Evolutionary conservation across 1,140 invertebrate species (phyloP).

Genomic region (Drosophila ogumai): DNA sequence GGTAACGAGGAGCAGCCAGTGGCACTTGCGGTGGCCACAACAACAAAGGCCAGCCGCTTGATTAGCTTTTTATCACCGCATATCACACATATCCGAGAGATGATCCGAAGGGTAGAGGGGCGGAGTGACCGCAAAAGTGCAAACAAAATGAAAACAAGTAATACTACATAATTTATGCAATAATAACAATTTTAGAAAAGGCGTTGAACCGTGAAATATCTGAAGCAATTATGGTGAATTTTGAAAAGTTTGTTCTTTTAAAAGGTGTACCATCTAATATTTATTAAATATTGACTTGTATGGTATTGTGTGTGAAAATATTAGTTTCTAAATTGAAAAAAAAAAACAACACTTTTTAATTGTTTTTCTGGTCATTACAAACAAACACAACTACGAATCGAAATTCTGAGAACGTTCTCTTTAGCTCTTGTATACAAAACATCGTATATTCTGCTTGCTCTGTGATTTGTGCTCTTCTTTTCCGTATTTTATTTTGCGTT

Average conservation of each 20-base stretch:
- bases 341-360: background rate
- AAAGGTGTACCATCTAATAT: background rate
- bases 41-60: conserved; percentile 29
- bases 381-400: background rate
- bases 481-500: conserved; percentile 24
- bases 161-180: background rate
- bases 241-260: background rate
- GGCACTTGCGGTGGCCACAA: conserved; percentile 3
- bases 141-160: background rate
- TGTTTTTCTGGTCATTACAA: background rate
- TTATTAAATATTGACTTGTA: background rate
- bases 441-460: conserved; percentile 34
- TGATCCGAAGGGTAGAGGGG: conserved; percentile 1
- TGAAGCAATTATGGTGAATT: background rate
- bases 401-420: conserved; percentile 13
- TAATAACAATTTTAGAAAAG: background rate
- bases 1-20: conserved; percentile 28
- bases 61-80: conserved; percentile 41
- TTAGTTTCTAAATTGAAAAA: background rate
- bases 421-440: conserved; percentile 7
- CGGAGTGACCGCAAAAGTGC: conserved; percentile 42
- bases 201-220: background rate
- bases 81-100: conserved; percentile 11
- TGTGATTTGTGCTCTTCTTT: conserved; percentile 49
- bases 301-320: background rate